Evolutionary conservation across 1,140 invertebrate species (phyloP), one percentile per base, ranked within the genome.

Genomic region (Oreohelix idahoensis): DNA sequence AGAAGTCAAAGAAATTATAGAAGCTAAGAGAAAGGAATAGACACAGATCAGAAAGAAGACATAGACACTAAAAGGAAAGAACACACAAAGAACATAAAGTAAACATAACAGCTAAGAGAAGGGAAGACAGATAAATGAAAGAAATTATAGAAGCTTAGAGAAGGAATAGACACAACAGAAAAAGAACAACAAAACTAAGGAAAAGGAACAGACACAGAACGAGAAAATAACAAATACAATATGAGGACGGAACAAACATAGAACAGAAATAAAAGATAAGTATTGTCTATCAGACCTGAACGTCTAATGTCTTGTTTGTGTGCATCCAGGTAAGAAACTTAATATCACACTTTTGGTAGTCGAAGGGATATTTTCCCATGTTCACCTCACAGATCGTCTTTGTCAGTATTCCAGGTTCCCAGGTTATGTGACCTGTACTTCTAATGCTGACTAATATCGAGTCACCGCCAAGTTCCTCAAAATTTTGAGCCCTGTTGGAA

Each of bases 271-370:
- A n/a, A n/a, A n/a, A n/a, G n/a, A n/a, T n/a, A n/a, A n/a, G n/a
- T n/a, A n/a, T n/a, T n/a, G n/a, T n/a, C n/a, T 58, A 15, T 58
- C 78, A 69, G n/a, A 81, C 79, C 69, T 73, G 63, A 0, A 89
- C 85, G 35, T 86, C 84, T 74, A 89, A 66, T 0, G 86, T 88
- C 70, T 85, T 87, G 79, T 88, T 89, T 38, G 88, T 89, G 82
- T 93, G 92, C 76, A 92, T 93, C 93, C 93, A 93, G 69, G 89
- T 90, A 69, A 92, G 91, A 83, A 93, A 92, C 45, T 91, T 87
- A 81, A 92, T 87, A 35, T 88, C 86, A 85, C 92, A 92, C 38
- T 75, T 76, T 76, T 90, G 89, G 69, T 86, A 87, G 83, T 90
- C 89, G 80, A 90, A 90, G 5, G 89, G 89, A 66, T 88, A 90